Conservation (phyloP, 1,140 invertebrate species). For the Ceratitis capitata region DNA sequence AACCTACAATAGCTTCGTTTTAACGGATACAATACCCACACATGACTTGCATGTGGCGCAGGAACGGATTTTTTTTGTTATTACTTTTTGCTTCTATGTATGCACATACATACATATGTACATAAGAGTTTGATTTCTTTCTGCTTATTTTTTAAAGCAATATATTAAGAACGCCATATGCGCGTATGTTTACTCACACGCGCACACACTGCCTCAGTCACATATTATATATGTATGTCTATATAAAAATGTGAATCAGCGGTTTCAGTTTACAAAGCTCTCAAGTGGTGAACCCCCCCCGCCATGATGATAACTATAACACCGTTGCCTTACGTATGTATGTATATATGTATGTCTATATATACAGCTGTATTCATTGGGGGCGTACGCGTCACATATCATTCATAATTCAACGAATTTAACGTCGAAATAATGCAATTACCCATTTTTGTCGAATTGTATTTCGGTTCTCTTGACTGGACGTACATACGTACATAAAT, state of each 20-base stretch:
- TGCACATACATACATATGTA: not conserved
- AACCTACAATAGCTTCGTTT: not conserved
- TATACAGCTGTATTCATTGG: not conserved
- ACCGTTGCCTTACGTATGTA: not conserved
- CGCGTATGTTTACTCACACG: too few relatives aligned
- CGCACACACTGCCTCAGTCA: too few relatives aligned
- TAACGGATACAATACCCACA: not conserved
- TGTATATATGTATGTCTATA: not conserved
- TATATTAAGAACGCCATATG: not conserved
- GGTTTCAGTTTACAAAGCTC: not conserved
- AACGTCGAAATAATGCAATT: constrained; percentile 9
- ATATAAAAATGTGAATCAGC: not conserved
- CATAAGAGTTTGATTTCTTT: not conserved
- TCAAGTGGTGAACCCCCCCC: not conserved
- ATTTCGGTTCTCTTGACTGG: not conserved
- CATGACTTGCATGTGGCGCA: not conserved
- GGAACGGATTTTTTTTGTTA: not conserved
- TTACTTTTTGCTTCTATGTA: not conserved
- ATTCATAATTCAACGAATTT: constrained; percentile 21
- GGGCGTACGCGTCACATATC: not conserved
- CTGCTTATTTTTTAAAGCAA: not conserved
- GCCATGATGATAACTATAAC: not conserved
- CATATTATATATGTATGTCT: not conserved
- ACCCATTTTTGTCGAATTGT: not conserved
- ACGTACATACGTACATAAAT: not conserved